A percentile compares a stretch with the other conserved stretches of the same genome.
Evolutionary conservation across 2,113 vertebrate genomes (phyloP).

Genomic region (Orthonyx spaldingii): DNA sequence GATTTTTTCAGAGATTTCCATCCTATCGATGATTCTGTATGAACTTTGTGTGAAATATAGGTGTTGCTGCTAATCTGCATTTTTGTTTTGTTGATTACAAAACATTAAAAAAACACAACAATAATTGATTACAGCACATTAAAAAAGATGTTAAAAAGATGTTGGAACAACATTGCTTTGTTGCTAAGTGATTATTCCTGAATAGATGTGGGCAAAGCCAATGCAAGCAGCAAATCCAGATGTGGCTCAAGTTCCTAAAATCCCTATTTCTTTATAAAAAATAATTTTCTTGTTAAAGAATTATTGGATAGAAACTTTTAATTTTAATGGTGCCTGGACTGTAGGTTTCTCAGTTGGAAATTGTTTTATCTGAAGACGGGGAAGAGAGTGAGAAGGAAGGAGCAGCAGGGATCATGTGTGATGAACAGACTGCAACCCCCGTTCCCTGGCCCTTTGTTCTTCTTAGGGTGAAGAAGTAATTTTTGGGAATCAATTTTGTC

Average conservation of each 20-base stretch:
- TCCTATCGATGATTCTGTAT: neutral
- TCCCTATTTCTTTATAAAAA: neutral
- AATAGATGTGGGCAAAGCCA: neutral
- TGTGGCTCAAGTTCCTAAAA: neutral
- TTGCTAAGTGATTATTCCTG: neutral
- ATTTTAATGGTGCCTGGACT: neutral
- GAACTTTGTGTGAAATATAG: neutral
- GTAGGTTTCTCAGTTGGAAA: neutral
- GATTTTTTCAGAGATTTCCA: neutral
- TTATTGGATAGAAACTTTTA: neutral
- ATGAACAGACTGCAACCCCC: neutral
- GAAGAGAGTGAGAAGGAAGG: neutral
- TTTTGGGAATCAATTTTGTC: neutral
- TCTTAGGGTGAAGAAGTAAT: neutral
- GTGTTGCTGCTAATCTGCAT: neutral
- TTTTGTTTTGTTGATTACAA: neutral
- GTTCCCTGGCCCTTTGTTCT: neutral
- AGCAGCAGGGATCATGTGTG: neutral
- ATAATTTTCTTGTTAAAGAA: neutral
- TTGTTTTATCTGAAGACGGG: neutral
- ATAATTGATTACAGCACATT: neutral
- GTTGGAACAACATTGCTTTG: neutral
- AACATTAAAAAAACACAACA: neutral
- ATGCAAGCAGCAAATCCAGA: neutral
- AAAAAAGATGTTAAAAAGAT: accelerated